phyloP scores from a whole-genome alignment of 2,888 invertebrate genomes.

The Leptothorax acervorum region DNA sequence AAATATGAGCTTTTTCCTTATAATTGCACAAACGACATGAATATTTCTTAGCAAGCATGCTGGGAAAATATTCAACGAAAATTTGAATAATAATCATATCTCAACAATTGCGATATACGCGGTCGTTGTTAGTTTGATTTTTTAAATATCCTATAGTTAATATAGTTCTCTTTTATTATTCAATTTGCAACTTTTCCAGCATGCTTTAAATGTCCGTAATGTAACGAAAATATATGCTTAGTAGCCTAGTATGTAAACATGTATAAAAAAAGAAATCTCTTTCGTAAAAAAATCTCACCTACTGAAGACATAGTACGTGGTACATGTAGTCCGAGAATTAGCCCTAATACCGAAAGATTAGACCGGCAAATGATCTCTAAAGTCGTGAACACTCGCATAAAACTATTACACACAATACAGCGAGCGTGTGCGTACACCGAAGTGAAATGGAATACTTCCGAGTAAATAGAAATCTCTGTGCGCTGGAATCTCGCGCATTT shows the following conservation, averaged over 20 bases:
- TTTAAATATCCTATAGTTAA: background rate
- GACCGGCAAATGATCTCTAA: constrained; percentile 14
- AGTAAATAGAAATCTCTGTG: constrained; percentile 41
- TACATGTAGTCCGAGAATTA: constrained; percentile 52
- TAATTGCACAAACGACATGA: constrained; percentile 52
- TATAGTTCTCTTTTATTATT: constrained; percentile 6
- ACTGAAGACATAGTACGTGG: constrained; percentile 35
- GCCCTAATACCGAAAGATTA: constrained; percentile 59
- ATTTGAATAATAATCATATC: constrained; percentile 1
- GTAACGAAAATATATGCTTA: constrained; percentile 48
- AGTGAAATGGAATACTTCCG: constrained; percentile 25
- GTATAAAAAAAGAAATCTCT: constrained; percentile 52
- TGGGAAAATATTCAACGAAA: constrained; percentile 45
- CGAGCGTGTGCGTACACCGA: constrained; percentile 21
- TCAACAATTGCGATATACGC: background rate
- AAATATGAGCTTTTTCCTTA: constrained; percentile 29
- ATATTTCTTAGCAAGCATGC: constrained; percentile 47
- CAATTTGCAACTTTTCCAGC: constrained; percentile 13
- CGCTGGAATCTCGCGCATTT: constrained; percentile 31
- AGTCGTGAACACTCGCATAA: constrained; percentile 16
- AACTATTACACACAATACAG: constrained; percentile 23
- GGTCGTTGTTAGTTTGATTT: background rate
- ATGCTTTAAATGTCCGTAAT: constrained; percentile 32
- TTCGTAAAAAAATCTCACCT: constrained; percentile 51
- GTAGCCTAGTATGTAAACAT: constrained; percentile 26